Evolutionary conservation across 2,113 vertebrate genomes (phyloP).

Genomic region (Montifringilla adamsi): DNA sequence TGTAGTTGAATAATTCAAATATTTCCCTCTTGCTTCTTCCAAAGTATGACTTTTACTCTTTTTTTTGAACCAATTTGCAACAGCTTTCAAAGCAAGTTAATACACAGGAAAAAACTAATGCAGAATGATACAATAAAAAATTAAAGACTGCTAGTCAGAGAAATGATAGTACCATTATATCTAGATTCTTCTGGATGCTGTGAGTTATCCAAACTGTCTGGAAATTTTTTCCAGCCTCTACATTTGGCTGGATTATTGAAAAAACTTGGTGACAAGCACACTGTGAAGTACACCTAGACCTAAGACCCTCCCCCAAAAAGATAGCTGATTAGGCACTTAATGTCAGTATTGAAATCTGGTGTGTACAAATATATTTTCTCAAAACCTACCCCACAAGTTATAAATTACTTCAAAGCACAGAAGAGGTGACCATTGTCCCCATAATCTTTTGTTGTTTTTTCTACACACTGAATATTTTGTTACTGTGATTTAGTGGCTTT

Average conservation of each 20-base stretch:
- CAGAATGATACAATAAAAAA: background rate
- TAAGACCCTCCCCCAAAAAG: background rate
- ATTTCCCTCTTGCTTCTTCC: background rate
- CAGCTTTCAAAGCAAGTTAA: background rate
- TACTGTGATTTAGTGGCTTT: background rate
- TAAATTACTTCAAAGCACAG: background rate
- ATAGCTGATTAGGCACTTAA: background rate
- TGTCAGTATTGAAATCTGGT: too few relatives aligned
- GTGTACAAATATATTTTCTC: background rate
- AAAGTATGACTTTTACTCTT: background rate
- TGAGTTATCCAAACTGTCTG: background rate
- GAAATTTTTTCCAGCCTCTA: background rate
- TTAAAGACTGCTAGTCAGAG: background rate
- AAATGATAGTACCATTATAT: background rate
- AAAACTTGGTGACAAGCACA: background rate
- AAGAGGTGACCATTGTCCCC: background rate
- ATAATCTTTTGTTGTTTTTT: background rate
- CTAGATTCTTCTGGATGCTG: background rate
- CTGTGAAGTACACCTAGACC: background rate
- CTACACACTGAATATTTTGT: background rate
- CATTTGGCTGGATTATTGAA: background rate
- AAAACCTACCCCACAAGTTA: background rate
- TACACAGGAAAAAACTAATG: background rate
- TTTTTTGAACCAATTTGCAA: background rate
- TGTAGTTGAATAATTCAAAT: background rate